Evolutionary conservation across 2,113 vertebrate genomes (phyloP).

Genomic region (Zingel zingel): DNA sequence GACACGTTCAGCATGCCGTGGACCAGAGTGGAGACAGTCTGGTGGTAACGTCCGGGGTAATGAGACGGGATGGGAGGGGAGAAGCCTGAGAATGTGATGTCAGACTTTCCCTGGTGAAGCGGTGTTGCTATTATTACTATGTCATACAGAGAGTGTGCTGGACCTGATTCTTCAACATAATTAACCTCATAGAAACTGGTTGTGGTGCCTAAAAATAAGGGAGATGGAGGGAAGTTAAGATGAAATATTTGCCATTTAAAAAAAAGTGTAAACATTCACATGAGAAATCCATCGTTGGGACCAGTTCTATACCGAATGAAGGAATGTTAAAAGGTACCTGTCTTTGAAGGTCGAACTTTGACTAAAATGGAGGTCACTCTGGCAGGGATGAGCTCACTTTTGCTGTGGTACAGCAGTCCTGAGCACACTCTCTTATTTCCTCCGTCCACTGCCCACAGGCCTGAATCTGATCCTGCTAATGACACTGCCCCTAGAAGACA

Average conservation of each 20-base stretch:
- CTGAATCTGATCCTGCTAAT: constrained; percentile 83
- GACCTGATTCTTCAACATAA: constrained; percentile 85
- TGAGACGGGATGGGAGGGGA: constrained; percentile 84
- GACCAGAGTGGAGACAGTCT: constrained; percentile 87
- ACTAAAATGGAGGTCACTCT: constrained; percentile 87
- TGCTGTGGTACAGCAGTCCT: constrained; percentile 89
- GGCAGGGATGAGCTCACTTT: constrained; percentile 87
- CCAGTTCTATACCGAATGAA: background rate
- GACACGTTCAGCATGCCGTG: constrained; percentile 89
- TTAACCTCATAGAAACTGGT: constrained; percentile 87
- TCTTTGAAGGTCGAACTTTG: constrained; percentile 81
- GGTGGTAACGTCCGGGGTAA: constrained; percentile 86
- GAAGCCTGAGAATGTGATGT: constrained; percentile 90
- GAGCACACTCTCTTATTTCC: constrained; percentile 93
- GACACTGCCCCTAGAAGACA: constrained; percentile 87
- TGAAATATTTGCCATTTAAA: background rate
- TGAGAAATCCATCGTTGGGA: background rate
- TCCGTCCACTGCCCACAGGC: constrained; percentile 92
- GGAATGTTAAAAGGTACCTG: constrained; percentile 76
- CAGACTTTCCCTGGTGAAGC: constrained; percentile 85
- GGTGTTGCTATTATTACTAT: constrained; percentile 91
- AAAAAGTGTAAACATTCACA: background rate
- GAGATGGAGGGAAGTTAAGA: background rate
- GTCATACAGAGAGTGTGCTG: constrained; percentile 87
- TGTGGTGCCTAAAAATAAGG: constrained; percentile 75